Conservation (phyloP, 2,888 invertebrate species). For the Diaprepes abbreviatus region DNA sequence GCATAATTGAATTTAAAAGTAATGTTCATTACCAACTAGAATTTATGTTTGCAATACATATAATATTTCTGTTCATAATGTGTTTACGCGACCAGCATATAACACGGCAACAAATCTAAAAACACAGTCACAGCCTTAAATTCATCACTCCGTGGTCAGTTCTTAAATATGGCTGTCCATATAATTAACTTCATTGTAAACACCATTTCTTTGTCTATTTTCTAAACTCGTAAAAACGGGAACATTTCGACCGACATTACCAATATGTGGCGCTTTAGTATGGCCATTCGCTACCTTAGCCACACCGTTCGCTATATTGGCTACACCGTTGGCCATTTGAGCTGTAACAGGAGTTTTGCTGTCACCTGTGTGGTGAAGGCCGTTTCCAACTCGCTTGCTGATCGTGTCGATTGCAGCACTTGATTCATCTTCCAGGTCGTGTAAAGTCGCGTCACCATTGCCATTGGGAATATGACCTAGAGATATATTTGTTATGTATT, state of each 20-base stretch:
- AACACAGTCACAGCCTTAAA: conserved; percentile 26
- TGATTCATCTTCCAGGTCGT: conserved; percentile 62
- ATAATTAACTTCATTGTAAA: conserved; percentile 61
- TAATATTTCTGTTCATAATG: background rate
- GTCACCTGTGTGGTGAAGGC: conserved; percentile 1
- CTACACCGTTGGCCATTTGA: conserved; percentile 61
- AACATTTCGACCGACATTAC: conserved; percentile 61
- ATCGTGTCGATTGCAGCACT: conserved; percentile 59
- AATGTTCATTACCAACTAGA: background rate
- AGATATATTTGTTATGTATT: no score
- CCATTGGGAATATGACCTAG: conserved; percentile 56
- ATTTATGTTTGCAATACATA: background rate
- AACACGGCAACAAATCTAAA: conserved; percentile 5
- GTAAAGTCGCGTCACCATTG: conserved; percentile 58
- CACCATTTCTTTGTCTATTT: conserved; percentile 44
- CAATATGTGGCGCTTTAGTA: conserved; percentile 61
- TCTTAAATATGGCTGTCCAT: conserved; percentile 64
- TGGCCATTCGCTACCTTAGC: conserved; percentile 61
- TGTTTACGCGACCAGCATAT: conserved; percentile 26
- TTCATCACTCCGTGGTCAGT: conserved; percentile 21
- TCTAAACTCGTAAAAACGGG: conserved; percentile 52
- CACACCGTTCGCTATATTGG: conserved; percentile 26
- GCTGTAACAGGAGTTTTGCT: conserved; percentile 52
- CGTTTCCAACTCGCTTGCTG: conserved; percentile 61
- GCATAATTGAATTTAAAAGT: background rate